These are phyloP conservation scores for Drosophila kanapiae DNA, from an alignment of 1,140 invertebrate genomes.

Conservation along the genomic window DNA sequence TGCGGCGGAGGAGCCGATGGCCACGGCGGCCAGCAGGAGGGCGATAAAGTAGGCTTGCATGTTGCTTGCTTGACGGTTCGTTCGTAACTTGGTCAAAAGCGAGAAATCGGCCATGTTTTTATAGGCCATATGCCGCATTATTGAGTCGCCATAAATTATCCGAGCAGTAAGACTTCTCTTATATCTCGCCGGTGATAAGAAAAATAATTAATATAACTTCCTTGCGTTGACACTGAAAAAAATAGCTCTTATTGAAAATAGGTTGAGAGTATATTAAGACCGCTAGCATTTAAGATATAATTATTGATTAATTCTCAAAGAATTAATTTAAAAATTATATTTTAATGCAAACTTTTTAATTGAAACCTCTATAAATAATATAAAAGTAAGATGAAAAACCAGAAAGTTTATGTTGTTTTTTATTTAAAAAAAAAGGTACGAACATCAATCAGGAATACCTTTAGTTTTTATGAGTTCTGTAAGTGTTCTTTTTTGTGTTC, in stretches of 20 bases:
- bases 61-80: constrained; percentile 32
- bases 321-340: too few species aligned
- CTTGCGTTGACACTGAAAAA: background rate
- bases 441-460: too few species aligned
- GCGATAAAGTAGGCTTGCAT: constrained; percentile 22
- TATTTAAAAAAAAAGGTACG: too few species aligned
- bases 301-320: too few species aligned
- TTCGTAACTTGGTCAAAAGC: constrained; percentile 35
- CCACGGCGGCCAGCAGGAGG: constrained; percentile 39
- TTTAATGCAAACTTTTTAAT: too few species aligned
- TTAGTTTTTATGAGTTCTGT: too few species aligned
- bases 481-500: too few species aligned
- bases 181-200: constrained; percentile 40
- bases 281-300: too few species aligned
- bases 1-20: constrained; percentile 14
- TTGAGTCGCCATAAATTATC: constrained; percentile 3
- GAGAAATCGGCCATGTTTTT: constrained; percentile 17
- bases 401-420: too few species aligned
- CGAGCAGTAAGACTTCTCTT: constrained; percentile 1
- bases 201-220: constrained; percentile 7
- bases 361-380: too few species aligned
- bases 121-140: constrained; percentile 2
- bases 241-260: background rate
- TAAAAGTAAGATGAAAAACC: too few species aligned
- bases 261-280: background rate